Conservation (phyloP, 2,113 vertebrate species). For the Calidris pygmaea region DNA sequence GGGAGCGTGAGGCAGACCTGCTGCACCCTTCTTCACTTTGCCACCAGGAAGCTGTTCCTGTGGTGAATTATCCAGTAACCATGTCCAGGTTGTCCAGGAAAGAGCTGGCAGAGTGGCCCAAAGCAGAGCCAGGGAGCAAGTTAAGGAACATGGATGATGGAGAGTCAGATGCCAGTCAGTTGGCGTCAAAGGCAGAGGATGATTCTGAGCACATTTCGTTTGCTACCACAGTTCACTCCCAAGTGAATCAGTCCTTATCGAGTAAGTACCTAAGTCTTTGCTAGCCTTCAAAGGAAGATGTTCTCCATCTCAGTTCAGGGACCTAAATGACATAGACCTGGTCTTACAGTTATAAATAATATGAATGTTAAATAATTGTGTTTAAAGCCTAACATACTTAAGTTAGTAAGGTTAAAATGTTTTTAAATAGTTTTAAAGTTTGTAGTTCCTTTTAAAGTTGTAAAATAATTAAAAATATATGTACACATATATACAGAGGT, state of each 20-base stretch:
- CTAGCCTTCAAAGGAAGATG: neutral
- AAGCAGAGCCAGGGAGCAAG: neutral
- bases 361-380: neutral
- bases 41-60: neutral
- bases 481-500: neutral
- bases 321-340: neutral
- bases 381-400: neutral
- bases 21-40: neutral
- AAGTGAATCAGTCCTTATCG: neutral
- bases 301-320: neutral
- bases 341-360: neutral
- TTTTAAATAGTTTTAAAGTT: neutral
- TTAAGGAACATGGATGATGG: neutral
- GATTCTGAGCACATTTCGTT: neutral
- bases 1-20: neutral
- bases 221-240: neutral
- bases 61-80: neutral
- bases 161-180: neutral
- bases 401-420: neutral
- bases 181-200: neutral
- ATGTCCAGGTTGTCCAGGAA: neutral
- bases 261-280: neutral
- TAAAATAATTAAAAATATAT: neutral
- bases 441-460: neutral
- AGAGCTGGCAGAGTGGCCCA: neutral